These are phyloP conservation scores for Machimus rusticus DNA, from an alignment of 2,888 invertebrate genomes.

Conservation along the genomic window DNA sequence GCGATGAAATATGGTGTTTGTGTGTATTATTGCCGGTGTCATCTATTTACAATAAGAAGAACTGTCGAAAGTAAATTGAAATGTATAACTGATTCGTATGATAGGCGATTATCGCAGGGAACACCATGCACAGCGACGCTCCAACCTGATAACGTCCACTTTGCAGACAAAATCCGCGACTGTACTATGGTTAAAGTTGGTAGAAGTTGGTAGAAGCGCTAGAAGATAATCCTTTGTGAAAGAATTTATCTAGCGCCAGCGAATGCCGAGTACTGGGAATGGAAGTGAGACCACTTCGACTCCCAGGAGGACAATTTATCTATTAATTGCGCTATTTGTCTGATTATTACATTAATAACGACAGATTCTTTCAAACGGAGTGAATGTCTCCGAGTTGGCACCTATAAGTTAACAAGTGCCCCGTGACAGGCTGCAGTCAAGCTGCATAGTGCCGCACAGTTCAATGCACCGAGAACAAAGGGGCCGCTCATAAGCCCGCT, in stretches of 20 bases:
- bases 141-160: neutral
- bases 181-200: neutral
- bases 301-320: neutral
- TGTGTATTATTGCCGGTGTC: slow-evolving; percentile 36
- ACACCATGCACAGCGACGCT: neutral
- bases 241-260: neutral
- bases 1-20: slow-evolving; percentile 35
- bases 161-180: neutral
- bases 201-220: neutral
- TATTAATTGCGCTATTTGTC: slow-evolving; percentile 5
- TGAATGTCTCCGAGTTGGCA: slow-evolving; percentile 4
- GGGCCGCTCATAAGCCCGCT: neutral
- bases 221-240: neutral
- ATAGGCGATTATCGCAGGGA: neutral
- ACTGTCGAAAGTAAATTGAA: slow-evolving; percentile 17
- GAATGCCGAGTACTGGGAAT: neutral
- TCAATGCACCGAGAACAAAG: slow-evolving; percentile 12
- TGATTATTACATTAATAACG: slow-evolving; percentile 10
- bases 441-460: neutral
- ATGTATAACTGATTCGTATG: slow-evolving; percentile 26
- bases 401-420: neutral
- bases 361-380: slow-evolving; percentile 18
- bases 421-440: neutral
- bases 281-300: neutral
- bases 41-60: slow-evolving; percentile 24